Evolutionary conservation across 92 coral and sea anemone species (phyloP), one percentile per base, ranked within the genome.

Genomic region (Chrysogorgia sp.): DNA sequence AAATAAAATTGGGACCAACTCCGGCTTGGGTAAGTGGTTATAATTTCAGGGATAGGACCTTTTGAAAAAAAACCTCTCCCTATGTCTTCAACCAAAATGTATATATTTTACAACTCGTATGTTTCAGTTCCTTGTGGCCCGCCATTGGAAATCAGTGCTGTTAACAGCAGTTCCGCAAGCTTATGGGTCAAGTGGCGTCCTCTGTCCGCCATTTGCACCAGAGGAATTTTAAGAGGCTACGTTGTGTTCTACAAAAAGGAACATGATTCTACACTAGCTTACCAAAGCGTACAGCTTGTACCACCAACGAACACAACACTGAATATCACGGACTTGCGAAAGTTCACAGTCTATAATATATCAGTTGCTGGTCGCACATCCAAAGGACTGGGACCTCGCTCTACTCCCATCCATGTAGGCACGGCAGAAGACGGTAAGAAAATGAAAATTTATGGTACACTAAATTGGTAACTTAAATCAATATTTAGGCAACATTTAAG

Each of bases 381-480:
- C 70, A 91, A 87, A 71, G 99, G 99, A 57, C 83, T 83, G 31
- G 99, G 99, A 22, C 99, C 98, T 19, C 48, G 40, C 4, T 74
- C 99, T 59, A 83, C 87, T 3, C 56, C 43, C 17, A 29, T 85
- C 14, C 62, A 32, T 34, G 30, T 88, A 52, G 77, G 76, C 59
- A 96, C 99, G 25, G 76, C 79, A 7, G 99, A 96, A 80, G 99
- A 96, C 68, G 99, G 99, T 96, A 82, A 72, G 86, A n/a, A 43
- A 35, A 6, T 19, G 28, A 34, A 29, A 32, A 21, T 0, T 8
- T 15, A 10, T 24, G n/a, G n/a, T n/a, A n/a, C n/a, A n/a, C n/a
- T n/a, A n/a, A n/a, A n/a, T n/a, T n/a, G n/a, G n/a, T 30, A 3
- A 25, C 50, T 43, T 43, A 17, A 43, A n/a, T n/a, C n/a, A n/a